These are phyloP conservation scores for Ibycter americanus DNA, from an alignment of 2,797 vertebrate genomes.

Conservation along the genomic window DNA sequence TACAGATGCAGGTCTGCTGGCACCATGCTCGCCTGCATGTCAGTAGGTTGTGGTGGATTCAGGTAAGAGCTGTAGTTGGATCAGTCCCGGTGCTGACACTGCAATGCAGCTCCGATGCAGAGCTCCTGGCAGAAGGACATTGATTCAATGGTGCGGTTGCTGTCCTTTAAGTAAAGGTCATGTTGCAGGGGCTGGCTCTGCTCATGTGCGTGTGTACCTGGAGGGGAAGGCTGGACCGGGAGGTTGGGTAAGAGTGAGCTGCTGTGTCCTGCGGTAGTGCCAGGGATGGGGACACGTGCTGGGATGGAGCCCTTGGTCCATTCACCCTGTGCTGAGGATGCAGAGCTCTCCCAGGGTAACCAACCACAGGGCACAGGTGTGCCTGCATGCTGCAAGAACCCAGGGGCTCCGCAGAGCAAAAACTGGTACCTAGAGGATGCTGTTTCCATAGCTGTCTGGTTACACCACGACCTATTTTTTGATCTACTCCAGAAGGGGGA, in stretches of 20 bases:
- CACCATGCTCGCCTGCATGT: fast-evolving
- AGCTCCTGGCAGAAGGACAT: constrained; percentile 40
- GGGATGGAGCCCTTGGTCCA: background rate
- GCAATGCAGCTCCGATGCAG: constrained; percentile 72
- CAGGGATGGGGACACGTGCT: fast-evolving
- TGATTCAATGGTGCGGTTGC: background rate
- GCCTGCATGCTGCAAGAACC: background rate
- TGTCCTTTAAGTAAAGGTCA: constrained; percentile 65
- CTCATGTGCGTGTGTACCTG: background rate
- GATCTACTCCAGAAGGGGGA: background rate
- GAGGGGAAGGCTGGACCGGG: background rate
- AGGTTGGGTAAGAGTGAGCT: fast-evolving
- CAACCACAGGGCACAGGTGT: fast-evolving
- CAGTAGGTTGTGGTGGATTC: background rate
- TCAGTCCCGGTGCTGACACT: constrained; percentile 40
- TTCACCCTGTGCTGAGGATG: background rate
- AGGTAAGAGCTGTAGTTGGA: background rate
- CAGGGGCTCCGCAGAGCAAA: background rate
- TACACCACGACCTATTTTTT: background rate
- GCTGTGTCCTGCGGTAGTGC: background rate
- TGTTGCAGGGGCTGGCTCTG: constrained; percentile 17
- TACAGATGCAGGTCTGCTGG: background rate
- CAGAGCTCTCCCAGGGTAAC: background rate
- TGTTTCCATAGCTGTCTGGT: background rate
- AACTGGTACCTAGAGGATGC: background rate